Evolutionary conservation across 2,797 vertebrate genomes (phyloP).

Genomic region (Gadopsis bispinosus): DNA sequence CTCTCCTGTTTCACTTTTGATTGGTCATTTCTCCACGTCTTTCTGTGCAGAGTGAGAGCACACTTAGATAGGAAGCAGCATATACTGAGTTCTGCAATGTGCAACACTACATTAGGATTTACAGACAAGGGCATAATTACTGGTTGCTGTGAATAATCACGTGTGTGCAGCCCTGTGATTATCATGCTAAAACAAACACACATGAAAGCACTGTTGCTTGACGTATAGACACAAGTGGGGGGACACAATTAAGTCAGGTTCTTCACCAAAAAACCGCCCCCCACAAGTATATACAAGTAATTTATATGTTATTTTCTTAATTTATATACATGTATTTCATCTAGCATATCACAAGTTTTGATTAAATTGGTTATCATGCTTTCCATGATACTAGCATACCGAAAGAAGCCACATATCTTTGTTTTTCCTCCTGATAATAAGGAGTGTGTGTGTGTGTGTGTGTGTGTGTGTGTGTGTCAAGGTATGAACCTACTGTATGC

Average conservation of each 20-base stretch:
- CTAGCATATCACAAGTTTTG: neutral
- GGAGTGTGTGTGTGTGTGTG: neutral
- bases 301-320: neutral
- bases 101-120: constrained; percentile 40
- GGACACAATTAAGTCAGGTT: neutral
- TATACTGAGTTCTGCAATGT: constrained; percentile 17
- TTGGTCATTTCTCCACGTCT: constrained; percentile 16
- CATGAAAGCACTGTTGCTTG: neutral
- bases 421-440: neutral
- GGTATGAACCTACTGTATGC: neutral
- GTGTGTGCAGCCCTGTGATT: constrained; percentile 41
- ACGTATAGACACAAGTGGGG: neutral
- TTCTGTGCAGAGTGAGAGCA: constrained; percentile 34
- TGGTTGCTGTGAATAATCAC: constrained; percentile 43
- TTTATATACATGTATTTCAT: neutral
- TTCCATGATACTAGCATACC: neutral
- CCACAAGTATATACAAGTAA: neutral
- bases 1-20: neutral
- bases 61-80: constrained; percentile 16
- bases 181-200: constrained; percentile 24
- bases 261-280: neutral
- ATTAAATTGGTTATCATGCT: neutral
- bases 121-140: constrained; percentile 52
- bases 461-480: neutral
- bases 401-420: neutral